Conservation (phyloP, 1,140 invertebrate species). For the Macrobrachium nipponense region DNA sequence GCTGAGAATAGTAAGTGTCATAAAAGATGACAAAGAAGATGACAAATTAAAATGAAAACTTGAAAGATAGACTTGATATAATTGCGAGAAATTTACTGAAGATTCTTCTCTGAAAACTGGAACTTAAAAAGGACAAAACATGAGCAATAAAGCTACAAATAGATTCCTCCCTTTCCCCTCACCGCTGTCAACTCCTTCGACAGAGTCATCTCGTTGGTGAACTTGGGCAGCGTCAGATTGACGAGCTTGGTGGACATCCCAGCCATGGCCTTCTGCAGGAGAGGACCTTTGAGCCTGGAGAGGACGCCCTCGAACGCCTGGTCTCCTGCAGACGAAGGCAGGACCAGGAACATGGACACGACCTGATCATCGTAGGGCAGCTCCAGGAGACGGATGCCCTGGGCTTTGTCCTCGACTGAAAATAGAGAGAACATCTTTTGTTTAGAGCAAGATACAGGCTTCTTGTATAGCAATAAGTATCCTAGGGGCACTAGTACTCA, state of each 20-base stretch:
- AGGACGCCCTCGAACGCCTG: not conserved
- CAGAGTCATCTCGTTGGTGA: conserved; percentile 75
- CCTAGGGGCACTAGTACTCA: too few species aligned
- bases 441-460: not conserved
- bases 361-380: conserved; percentile 86
- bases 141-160: too few species aligned
- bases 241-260: conserved; percentile 70
- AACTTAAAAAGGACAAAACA: too few species aligned
- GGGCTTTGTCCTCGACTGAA: conserved; percentile 74
- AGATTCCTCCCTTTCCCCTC: too few species aligned
- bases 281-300: not conserved
- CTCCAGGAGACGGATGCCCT: conserved; percentile 84
- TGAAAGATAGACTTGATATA: too few species aligned
- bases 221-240: conserved; percentile 84
- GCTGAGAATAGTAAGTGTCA: too few species aligned
- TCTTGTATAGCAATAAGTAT: not conserved
- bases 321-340: conserved; percentile 71
- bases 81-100: too few species aligned
- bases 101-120: too few species aligned
- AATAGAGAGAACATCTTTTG: too few species aligned
- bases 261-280: not conserved
- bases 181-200: conserved; percentile 57
- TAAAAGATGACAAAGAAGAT: too few species aligned
- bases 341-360: conserved; percentile 85
- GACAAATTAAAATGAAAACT: too few species aligned